Evolutionary conservation across 2,113 vertebrate genomes (phyloP).

Genomic region (Xiphophorus couchianus): DNA sequence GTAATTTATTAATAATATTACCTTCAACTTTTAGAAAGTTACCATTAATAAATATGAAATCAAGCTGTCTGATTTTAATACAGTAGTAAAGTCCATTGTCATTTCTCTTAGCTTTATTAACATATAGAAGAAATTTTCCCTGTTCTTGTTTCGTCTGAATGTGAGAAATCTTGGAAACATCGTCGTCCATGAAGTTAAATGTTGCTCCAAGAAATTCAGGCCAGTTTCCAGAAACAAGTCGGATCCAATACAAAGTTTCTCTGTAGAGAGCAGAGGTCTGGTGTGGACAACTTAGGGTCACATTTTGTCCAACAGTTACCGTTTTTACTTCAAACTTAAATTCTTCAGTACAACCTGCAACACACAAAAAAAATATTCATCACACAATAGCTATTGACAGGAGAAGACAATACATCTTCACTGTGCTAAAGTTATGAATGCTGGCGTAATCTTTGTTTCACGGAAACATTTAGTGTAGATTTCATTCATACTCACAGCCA

Average conservation of each 20-base stretch:
- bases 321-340: background rate
- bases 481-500: conserved; percentile 21
- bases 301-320: conserved; percentile 29
- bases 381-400: background rate
- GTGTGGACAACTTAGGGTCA: conserved; percentile 24
- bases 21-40: conserved; percentile 12
- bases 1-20: background rate
- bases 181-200: background rate
- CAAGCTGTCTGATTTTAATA: background rate
- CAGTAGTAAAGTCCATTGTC: conserved; percentile 45
- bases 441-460: background rate
- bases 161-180: background rate
- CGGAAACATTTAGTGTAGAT: background rate
- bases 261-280: rapidly evolving
- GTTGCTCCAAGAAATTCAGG: conserved; percentile 40
- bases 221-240: conserved; percentile 38
- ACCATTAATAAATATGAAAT: background rate
- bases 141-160: conserved; percentile 33
- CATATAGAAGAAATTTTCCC: conserved; percentile 42
- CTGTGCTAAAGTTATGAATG: no score
- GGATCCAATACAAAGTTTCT: conserved; percentile 32
- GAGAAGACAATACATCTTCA: no score
- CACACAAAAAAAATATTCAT: background rate
- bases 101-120: conserved; percentile 9
- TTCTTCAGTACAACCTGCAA: conserved; percentile 24